phyloP scores from a whole-genome alignment of 2,113 vertebrate genomes.

The Semicossyphus pulcher region DNA sequence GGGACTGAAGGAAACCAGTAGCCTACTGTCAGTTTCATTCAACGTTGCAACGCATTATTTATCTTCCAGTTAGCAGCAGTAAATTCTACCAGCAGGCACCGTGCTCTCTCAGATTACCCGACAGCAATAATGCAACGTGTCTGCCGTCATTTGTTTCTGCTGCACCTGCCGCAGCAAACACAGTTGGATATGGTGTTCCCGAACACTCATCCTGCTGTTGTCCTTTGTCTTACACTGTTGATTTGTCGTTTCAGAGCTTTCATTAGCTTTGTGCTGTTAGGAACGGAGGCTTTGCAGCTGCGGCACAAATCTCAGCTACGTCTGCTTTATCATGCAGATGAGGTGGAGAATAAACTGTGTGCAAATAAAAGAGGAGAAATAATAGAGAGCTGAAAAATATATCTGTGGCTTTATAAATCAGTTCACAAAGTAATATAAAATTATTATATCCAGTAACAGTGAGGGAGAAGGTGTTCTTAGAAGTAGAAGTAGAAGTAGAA shows the following conservation, averaged over 20 bases:
- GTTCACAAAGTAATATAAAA: neutral
- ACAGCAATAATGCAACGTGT: conserved; percentile 37
- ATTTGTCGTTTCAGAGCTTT: conserved; percentile 40
- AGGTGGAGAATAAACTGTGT: conserved; percentile 8
- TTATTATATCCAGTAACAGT: too few species aligned
- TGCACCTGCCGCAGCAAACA: conserved; percentile 45
- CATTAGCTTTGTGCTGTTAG: conserved; percentile 42
- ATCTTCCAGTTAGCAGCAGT: conserved; percentile 27
- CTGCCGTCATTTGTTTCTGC: conserved; percentile 51
- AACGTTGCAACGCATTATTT: conserved; percentile 10
- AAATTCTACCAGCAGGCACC: conserved; percentile 49
- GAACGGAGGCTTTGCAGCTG: conserved; percentile 41
- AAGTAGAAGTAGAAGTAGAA: too few species aligned
- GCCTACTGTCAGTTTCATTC: conserved; percentile 39
- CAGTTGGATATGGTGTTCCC: conserved; percentile 34
- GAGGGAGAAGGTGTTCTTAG: too few species aligned
- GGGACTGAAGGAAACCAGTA: neutral
- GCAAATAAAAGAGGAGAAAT: conserved; percentile 13
- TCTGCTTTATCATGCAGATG: conserved; percentile 33
- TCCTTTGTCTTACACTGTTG: conserved; percentile 40
- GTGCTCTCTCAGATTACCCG: conserved; percentile 36
- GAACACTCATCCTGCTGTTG: conserved; percentile 42
- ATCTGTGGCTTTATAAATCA: neutral
- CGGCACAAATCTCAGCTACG: conserved; percentile 15
- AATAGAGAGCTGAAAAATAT: neutral